phyloP scores from a whole-genome alignment of 2,797 vertebrate genomes.

The Protonibea diacanthus region DNA sequence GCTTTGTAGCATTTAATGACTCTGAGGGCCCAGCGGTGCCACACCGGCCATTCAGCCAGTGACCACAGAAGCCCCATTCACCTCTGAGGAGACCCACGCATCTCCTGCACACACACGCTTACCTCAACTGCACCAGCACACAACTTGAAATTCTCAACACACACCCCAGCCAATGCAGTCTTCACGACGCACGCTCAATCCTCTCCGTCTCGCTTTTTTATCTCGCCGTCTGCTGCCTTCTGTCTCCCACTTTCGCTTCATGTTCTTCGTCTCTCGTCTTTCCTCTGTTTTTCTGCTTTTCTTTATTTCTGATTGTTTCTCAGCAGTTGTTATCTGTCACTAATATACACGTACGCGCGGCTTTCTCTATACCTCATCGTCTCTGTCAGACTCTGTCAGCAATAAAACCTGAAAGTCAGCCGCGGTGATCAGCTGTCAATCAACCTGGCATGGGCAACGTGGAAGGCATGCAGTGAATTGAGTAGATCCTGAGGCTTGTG shows the following conservation, averaged over 20 bases:
- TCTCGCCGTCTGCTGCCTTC: conserved; percentile 12
- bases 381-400: conserved; percentile 53
- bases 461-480: conserved; percentile 21
- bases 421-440: conserved; percentile 67
- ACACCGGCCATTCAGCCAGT: conserved; percentile 30
- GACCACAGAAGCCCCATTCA: conserved; percentile 32
- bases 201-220: conserved; percentile 37
- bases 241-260: conserved; percentile 18
- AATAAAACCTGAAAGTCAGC: conserved; percentile 67
- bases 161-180: conserved; percentile 7
- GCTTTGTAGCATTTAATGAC: conserved; percentile 72
- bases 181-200: conserved; percentile 30
- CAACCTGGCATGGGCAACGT: conserved; percentile 39
- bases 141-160: conserved; percentile 41
- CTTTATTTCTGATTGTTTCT: conserved; percentile 7
- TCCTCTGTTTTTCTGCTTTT: conserved; percentile 15
- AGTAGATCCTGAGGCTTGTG: conserved; percentile 42
- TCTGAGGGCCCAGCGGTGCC: conserved; percentile 44
- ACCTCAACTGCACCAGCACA: conserved; percentile 3
- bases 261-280: conserved; percentile 15
- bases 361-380: conserved; percentile 24
- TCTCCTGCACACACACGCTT: neutral
- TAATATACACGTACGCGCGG: neutral
- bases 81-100: conserved; percentile 26
- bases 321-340: conserved; percentile 2